Base-by-base conservation (phyloP, 2,888 invertebrate genomes). In the Homarus gammarus region DNA sequence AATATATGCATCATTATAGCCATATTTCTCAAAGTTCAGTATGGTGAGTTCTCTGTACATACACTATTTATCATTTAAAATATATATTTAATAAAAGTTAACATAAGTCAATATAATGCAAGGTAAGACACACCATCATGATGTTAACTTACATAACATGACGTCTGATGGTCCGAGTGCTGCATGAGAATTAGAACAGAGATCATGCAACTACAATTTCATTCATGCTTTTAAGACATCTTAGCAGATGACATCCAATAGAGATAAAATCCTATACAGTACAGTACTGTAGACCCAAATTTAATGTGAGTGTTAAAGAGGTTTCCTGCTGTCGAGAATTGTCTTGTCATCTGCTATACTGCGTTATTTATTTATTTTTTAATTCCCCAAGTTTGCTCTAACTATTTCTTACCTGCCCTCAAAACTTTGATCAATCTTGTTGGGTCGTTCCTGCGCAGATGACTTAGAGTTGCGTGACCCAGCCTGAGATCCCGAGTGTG, bases 361-460 rank as follows among this genome's bases (percentile, higher is more conserved):
- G 8, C 56, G 22, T 56, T 12, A 56, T 56, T 56, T 12, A 15
- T 56, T 56, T 56, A 12, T 64, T 27, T 27, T 64, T n/a, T 27
- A 64, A 64, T 27, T 56, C 27, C 27, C 64, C 6, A 64, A 27
- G 10, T 27, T 44, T 40, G 12, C 36, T 75, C 27, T 36, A 31
- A 70, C 31, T 2, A 75, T 49, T 72, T 70, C 89, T 84, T 89
- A 89, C 89, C 89, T 89, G 68, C 89, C 89, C 84, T 89, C 89
- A 73, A 84, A 84, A 56, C 89, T 79, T 40, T 78, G 84, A 44
- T 89, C 89, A 81, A 49, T 82, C 81, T 73, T 89, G 84, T 73
- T 70, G 64, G 84, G 78, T 51, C 78, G 90, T 72, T 87, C 86
- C 27, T 87, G 90, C 31, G 72, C 90, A 51, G 79, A 87, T 64